phyloP scores from a whole-genome alignment of 2,113 vertebrate species.

The Istiophorus platypterus region DNA sequence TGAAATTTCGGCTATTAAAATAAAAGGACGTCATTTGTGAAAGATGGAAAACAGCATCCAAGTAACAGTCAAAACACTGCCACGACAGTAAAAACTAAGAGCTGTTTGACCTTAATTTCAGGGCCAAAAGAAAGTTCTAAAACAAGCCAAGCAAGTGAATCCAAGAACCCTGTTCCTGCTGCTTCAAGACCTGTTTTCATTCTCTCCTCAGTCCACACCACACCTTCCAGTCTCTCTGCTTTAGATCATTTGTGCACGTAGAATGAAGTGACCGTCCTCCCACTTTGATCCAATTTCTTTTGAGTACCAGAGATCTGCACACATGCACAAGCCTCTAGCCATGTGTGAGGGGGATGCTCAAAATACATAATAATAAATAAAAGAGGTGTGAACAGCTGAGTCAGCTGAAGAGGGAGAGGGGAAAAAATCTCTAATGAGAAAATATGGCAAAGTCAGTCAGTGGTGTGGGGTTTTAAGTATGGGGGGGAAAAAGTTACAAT shows the following conservation, averaged over 20 bases:
- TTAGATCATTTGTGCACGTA: neutral
- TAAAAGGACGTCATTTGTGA: neutral
- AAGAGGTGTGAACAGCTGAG: neutral
- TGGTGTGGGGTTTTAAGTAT: neutral
- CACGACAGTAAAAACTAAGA: slow-evolving; percentile 19
- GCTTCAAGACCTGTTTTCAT: slow-evolving; percentile 29
- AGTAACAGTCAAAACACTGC: slow-evolving; percentile 51
- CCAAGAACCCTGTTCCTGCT: neutral
- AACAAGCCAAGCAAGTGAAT: neutral
- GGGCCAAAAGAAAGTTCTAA: slow-evolving; percentile 32
- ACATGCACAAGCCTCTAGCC: neutral
- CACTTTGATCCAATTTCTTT: slow-evolving; percentile 21
- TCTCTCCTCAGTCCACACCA: neutral
- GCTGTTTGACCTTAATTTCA: slow-evolving; percentile 58
- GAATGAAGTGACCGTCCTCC: slow-evolving; percentile 22
- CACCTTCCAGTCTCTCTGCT: slow-evolving; percentile 11
- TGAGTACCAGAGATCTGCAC: slow-evolving; percentile 11
- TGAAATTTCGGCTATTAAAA: neutral
- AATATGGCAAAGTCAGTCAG: neutral
- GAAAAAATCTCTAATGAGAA: neutral
- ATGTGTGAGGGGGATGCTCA: slow-evolving; percentile 8
- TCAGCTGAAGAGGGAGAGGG: neutral
- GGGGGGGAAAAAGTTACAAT: neutral
- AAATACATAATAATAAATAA: neutral
- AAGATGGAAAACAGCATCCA: neutral